phyloP scores from a whole-genome alignment of 2,113 vertebrate species.

The Ochotona curzoniae region DNA sequence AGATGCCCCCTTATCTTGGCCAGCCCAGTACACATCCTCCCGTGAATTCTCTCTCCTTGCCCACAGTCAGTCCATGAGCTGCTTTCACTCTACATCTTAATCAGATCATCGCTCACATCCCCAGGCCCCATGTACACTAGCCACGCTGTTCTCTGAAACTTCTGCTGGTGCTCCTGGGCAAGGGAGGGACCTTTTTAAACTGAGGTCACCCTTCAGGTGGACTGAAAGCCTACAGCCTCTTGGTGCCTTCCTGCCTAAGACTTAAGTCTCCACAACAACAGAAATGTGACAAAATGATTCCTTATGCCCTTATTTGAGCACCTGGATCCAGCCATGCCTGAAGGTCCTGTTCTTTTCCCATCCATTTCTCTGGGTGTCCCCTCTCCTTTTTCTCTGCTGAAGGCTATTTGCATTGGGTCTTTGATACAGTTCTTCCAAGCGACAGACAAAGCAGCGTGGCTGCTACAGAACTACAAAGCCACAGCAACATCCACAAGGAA shows the following conservation, averaged over 20 bases:
- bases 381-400: background rate
- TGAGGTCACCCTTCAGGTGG: background rate
- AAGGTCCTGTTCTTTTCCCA: slow-evolving; percentile 2
- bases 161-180: background rate
- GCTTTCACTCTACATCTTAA: too few relatives aligned
- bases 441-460: background rate
- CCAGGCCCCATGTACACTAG: background rate
- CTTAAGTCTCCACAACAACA: background rate
- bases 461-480: background rate
- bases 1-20: background rate
- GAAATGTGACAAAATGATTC: background rate
- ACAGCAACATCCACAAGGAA: slow-evolving; percentile 27
- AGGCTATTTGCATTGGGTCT: slow-evolving; percentile 20
- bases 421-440: background rate
- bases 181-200: background rate
- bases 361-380: too few relatives aligned
- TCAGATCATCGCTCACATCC: background rate
- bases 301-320: background rate
- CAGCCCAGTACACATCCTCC: background rate
- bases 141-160: background rate
- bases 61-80: background rate
- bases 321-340: slow-evolving; percentile 49
- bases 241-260: background rate
- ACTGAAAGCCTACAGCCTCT: background rate
- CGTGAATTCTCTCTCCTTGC: background rate